phyloP scores from a whole-genome alignment of 2,113 vertebrate species.

The Hyla sarda region DNA sequence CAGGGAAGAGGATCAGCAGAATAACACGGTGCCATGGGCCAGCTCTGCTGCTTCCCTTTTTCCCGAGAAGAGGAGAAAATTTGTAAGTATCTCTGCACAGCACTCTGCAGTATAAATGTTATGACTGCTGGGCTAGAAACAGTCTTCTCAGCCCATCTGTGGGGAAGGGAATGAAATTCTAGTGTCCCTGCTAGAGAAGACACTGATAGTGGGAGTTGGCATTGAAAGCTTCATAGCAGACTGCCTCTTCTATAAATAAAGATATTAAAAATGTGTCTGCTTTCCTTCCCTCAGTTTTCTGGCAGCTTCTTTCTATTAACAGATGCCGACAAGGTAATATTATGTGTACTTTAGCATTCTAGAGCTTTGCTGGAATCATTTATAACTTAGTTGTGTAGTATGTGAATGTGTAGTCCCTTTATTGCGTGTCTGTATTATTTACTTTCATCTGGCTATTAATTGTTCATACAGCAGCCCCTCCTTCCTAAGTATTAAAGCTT shows the following conservation, averaged over 20 bases:
- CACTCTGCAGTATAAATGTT: slow-evolving; percentile 11
- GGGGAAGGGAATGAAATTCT: slow-evolving; percentile 16
- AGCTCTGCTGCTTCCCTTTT: slow-evolving; percentile 96
- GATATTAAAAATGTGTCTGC: slow-evolving; percentile 49
- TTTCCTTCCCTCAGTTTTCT: slow-evolving; percentile 49
- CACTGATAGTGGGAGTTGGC: slow-evolving; percentile 53
- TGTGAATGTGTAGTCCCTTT: slow-evolving; percentile 55
- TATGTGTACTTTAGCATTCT: slow-evolving; percentile 24
- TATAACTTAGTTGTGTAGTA: slow-evolving; percentile 61
- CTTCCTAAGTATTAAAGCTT: background rate
- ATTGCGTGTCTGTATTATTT: slow-evolving; percentile 61
- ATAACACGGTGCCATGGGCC: slow-evolving; percentile 68
- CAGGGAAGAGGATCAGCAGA: slow-evolving; percentile 61
- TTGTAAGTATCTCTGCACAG: slow-evolving; percentile 79
- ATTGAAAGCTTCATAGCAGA: slow-evolving; percentile 46
- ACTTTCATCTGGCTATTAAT: slow-evolving; percentile 13
- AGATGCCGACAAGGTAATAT: slow-evolving; percentile 59
- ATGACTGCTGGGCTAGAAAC: slow-evolving; percentile 47
- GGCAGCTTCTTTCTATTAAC: slow-evolving; percentile 51
- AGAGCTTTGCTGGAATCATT: slow-evolving; percentile 60
- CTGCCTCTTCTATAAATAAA: slow-evolving; percentile 43
- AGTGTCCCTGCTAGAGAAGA: slow-evolving; percentile 24
- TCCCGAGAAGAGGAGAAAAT: slow-evolving; percentile 88
- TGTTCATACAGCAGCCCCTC: background rate
- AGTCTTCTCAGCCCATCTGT: slow-evolving; percentile 46